Evolutionary conservation across 2,113 vertebrate genomes (phyloP).

Genomic region (Ciconia boyciana): DNA sequence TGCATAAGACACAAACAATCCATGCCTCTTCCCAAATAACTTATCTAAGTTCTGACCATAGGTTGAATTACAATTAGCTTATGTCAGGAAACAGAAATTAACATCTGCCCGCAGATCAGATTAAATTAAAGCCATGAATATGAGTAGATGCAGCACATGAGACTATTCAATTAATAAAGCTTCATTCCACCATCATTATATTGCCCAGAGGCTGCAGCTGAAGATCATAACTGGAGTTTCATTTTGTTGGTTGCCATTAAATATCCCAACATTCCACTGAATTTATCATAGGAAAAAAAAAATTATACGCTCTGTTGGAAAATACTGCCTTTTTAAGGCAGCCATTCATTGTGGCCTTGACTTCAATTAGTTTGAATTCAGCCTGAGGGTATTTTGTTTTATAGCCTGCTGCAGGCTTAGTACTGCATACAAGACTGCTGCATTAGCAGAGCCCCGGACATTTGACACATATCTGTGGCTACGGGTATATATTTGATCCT

Average conservation of each 20-base stretch:
- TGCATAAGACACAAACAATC: background rate
- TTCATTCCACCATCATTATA: background rate
- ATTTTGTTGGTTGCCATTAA: background rate
- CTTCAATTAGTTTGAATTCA: background rate
- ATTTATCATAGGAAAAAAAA: background rate
- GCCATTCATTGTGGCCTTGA: background rate
- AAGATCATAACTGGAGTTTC: background rate
- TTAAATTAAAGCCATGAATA: background rate
- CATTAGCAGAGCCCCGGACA: constrained; percentile 5
- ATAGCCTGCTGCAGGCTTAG: background rate
- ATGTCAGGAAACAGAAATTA: background rate
- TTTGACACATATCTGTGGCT: background rate
- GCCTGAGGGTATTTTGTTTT: background rate
- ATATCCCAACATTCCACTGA: background rate
- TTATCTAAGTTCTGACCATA: background rate
- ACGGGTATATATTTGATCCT: background rate
- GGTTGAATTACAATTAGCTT: background rate
- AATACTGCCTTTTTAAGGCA: background rate
- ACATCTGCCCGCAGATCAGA: background rate
- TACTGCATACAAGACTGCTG: background rate
- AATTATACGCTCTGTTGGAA: background rate
- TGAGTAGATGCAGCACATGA: background rate
- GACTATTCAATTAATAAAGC: background rate
- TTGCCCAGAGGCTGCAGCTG: background rate
- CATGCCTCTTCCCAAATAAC: background rate